These are phyloP conservation scores for Aphis gossypii DNA, from an alignment of 1,140 invertebrate genomes.

Conservation along the genomic window DNA sequence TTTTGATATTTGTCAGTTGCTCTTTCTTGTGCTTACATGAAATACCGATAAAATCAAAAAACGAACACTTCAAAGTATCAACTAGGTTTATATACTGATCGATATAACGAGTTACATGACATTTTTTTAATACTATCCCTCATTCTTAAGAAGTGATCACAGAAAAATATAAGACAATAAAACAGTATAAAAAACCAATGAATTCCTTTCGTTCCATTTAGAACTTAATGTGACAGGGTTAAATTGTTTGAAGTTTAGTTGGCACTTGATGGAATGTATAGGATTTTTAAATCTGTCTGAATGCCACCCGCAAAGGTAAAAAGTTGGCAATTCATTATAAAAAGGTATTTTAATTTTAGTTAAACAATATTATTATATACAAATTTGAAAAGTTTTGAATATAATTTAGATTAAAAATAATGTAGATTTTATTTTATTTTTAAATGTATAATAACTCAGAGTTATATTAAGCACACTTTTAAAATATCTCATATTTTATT, in stretches of 20 bases:
- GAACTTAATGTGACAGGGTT: not conserved
- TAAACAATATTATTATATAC: not conserved
- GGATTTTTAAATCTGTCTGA: not conserved
- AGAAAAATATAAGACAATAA: not conserved
- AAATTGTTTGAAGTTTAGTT: not conserved
- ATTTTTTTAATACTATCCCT: not conserved
- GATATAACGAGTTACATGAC: not conserved
- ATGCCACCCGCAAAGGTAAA: not conserved
- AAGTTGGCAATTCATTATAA: not conserved
- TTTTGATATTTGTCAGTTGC: not conserved
- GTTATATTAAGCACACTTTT: too few species aligned
- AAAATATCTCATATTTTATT: too few species aligned
- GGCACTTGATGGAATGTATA: not conserved
- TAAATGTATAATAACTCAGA: too few species aligned
- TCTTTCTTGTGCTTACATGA: not conserved
- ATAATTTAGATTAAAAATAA: not conserved
- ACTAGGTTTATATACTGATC: not conserved
- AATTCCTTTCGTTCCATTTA: not conserved
- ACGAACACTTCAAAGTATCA: not conserved
- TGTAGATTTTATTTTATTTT: not conserved
- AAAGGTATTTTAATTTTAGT: not conserved
- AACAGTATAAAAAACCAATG: not conserved
- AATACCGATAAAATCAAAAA: not conserved
- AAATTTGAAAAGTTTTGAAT: too few species aligned
- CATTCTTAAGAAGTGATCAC: not conserved